These are phyloP conservation scores for Hipposideros armiger DNA, from an alignment of 2,113 vertebrate genomes.

Conservation along the genomic window DNA sequence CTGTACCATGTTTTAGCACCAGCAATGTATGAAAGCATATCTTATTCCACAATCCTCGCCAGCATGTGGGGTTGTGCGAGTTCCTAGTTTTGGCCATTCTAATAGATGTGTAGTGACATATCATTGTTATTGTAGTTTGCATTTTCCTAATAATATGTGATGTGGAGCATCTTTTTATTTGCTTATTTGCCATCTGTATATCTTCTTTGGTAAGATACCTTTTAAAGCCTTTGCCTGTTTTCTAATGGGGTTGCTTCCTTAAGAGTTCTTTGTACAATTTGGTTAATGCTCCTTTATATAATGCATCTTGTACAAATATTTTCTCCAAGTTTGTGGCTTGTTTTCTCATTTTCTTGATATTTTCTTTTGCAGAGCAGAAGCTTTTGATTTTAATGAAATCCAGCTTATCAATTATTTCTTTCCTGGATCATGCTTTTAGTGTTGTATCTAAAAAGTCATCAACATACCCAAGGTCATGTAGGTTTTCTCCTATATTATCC, in stretches of 20 bases:
- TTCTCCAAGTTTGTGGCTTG: neutral
- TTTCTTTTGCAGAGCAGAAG: neutral
- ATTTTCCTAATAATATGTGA: neutral
- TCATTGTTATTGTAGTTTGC: neutral
- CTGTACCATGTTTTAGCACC: neutral
- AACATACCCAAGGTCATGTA: neutral
- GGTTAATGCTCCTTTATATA: neutral
- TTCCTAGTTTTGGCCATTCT: neutral
- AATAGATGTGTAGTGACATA: neutral
- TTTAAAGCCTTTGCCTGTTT: neutral
- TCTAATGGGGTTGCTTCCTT: neutral
- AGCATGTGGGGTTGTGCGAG: neutral
- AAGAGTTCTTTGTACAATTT: neutral
- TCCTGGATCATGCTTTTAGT: neutral
- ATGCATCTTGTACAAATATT: neutral
- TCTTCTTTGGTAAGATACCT: neutral
- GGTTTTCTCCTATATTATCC: neutral
- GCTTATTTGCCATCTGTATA: neutral
- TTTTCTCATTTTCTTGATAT: neutral
- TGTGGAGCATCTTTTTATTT: neutral
- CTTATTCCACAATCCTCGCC: neutral
- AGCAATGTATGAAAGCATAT: neutral
- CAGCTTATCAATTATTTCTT: neutral
- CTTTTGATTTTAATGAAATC: neutral
- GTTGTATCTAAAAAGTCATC: neutral